Evolutionary conservation across 2,113 vertebrate genomes (phyloP).

Genomic region (Gnathonemus echidnorhynchus): DNA sequence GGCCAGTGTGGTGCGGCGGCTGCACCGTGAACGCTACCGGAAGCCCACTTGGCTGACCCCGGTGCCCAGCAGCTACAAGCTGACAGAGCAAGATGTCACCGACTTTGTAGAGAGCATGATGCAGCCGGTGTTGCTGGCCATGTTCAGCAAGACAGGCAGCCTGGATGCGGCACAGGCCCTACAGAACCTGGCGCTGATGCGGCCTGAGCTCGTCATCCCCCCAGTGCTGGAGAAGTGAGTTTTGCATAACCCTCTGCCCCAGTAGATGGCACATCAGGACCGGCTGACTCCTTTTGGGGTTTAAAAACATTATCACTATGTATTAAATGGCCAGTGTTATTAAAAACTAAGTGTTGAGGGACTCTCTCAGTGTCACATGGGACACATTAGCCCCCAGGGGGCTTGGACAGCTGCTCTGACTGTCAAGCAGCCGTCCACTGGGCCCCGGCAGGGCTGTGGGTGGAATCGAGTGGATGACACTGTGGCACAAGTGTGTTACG

Average conservation of each 20-base stretch:
- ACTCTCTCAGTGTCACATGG: neutral
- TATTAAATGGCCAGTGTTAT: neutral
- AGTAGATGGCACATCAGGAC: neutral
- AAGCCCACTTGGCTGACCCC: slow-evolving; percentile 85
- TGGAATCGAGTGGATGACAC: neutral
- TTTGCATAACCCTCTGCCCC: neutral
- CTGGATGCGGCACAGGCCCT: slow-evolving; percentile 92
- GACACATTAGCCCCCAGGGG: neutral
- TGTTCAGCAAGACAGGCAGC: slow-evolving; percentile 98
- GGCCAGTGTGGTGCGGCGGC: slow-evolving; percentile 78
- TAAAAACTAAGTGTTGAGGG: neutral
- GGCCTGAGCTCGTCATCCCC: slow-evolving; percentile 93
- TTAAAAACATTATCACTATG: neutral
- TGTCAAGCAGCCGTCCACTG: neutral
- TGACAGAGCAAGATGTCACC: slow-evolving; percentile 89
- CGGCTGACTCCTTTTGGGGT: neutral
- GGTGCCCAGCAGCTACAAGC: slow-evolving; percentile 84
- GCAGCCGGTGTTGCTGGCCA: slow-evolving; percentile 92
- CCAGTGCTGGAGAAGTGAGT: slow-evolving; percentile 93
- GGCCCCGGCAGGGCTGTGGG: neutral
- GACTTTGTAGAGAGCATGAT: slow-evolving; percentile 92
- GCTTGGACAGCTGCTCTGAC: neutral
- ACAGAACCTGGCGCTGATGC: slow-evolving; percentile 94
- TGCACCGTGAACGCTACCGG: slow-evolving; percentile 90
- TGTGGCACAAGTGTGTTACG: neutral